A percentile compares a stretch with the other conserved stretches of the same genome.
These are phyloP conservation scores for zebrafish (Danio rerio) DNA, from an alignment of 2,113 vertebrate species.

Conservation along the genomic window GRCz12tu NC_133188.1:26604001-26604500, in stretches of 20 bases:
- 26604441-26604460: background rate
- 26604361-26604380: conserved; percentile 19
- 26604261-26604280: conserved; percentile 12
- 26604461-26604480: background rate
- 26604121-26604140: background rate
- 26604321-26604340: background rate
- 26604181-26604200: conserved; percentile 50
- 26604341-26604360: background rate
- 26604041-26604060: too few relatives aligned
- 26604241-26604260: conserved; percentile 38
- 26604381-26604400: background rate
- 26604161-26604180: conserved; percentile 26
- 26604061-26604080: background rate
- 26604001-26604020: too few relatives aligned
- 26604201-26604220: conserved; percentile 30
- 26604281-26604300: conserved; percentile 6
- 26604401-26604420: conserved; percentile 4
- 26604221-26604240: conserved; percentile 30
- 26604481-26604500: conserved; percentile 1
- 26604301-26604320: conserved; percentile 15
- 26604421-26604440: conserved; percentile 12
- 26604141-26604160: background rate
- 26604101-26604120: background rate
- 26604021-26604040: too few relatives aligned
- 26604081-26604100: background rate